A percentile compares a stretch with the other conserved stretches of the same genome.
Evolutionary conservation across 2,888 invertebrate species (phyloP).

Genomic region (Dione juno): DNA sequence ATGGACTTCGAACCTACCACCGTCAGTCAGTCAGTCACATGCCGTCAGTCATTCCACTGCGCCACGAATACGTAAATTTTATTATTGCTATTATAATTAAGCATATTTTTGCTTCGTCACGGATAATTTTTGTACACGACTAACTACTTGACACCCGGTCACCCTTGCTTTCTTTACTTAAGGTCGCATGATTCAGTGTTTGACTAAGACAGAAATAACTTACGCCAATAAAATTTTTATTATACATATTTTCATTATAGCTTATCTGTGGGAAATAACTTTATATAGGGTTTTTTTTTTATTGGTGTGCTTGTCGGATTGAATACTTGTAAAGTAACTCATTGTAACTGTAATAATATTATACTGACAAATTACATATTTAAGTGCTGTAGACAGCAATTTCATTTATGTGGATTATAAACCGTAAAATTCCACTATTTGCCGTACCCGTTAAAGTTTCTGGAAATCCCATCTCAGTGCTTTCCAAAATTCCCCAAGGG

Average conservation of each 20-base stretch:
- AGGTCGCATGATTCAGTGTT: constrained; percentile 29
- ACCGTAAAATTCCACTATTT: too few species aligned
- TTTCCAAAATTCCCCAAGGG: too few species aligned
- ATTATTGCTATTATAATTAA: constrained; percentile 5
- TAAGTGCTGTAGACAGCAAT: too few species aligned
- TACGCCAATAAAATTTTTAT: constrained; percentile 10
- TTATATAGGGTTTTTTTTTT: background rate
- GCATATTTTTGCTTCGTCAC: background rate
- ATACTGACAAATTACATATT: too few species aligned
- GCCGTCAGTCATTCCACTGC: background rate
- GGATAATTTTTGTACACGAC: constrained; percentile 20
- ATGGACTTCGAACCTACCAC: background rate
- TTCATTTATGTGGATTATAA: too few species aligned
- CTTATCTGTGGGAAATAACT: background rate
- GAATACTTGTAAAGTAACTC: too few species aligned
- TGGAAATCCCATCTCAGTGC: too few species aligned
- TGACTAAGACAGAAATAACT: constrained; percentile 19
- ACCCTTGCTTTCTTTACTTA: constrained; percentile 39
- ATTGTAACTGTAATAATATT: too few species aligned
- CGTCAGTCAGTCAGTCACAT: too few species aligned
- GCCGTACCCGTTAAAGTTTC: too few species aligned
- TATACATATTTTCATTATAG: background rate
- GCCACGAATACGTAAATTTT: background rate
- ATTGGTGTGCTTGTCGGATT: too few species aligned
- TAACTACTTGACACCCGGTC: constrained; percentile 32